Percentiles rank a stretch among this genome's conserved stretches.
These are phyloP conservation scores for Gymnopithys bicolor DNA, from an alignment of 2,797 vertebrate species.

Conservation along the genomic window DNA sequence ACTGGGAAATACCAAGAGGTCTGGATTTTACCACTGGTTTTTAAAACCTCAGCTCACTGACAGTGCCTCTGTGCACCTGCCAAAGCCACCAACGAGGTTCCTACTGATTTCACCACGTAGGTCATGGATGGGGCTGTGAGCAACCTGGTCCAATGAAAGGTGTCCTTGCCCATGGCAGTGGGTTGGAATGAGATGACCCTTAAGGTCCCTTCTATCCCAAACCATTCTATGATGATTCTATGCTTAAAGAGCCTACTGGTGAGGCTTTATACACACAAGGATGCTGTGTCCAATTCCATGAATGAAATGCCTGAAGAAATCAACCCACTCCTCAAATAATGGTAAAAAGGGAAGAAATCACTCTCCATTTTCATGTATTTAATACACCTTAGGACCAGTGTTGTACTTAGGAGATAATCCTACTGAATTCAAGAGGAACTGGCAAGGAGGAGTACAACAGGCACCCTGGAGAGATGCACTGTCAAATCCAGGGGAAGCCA, in stretches of 20 bases:
- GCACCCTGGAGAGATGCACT: background rate
- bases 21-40: background rate
- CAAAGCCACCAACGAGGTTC: background rate
- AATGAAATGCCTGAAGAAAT: background rate
- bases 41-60: background rate
- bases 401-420: background rate
- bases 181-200: background rate
- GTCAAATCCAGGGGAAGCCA: background rate
- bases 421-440: background rate
- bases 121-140: background rate
- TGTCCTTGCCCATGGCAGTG: background rate
- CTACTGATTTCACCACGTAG: background rate
- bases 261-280: background rate
- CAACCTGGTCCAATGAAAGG: background rate
- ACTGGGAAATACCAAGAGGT: background rate
- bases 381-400: background rate
- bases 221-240: background rate
- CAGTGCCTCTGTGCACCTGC: background rate
- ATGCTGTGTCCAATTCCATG: background rate
- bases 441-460: background rate
- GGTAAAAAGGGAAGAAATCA: background rate
- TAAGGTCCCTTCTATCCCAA: background rate
- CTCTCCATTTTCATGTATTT: background rate
- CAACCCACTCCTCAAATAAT: background rate
- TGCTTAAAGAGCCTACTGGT: background rate